phyloP scores from a whole-genome alignment of 2,113 vertebrate species.

The Lepus timidus region DNA sequence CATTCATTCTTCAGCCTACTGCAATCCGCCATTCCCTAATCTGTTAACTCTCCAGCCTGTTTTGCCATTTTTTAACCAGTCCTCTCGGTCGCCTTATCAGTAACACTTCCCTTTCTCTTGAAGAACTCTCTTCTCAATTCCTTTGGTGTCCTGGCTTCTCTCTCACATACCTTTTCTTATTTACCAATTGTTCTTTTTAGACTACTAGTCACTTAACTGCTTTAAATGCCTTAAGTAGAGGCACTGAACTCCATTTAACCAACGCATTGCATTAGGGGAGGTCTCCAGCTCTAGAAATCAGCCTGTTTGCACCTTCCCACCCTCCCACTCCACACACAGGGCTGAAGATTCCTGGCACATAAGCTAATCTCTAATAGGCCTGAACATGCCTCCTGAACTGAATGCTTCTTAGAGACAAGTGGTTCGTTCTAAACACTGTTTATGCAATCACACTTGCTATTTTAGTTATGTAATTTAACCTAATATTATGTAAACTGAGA shows the following conservation, averaged over 20 bases:
- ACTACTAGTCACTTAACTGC: neutral
- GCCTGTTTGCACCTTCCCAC: neutral
- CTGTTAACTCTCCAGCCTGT: neutral
- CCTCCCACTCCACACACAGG: neutral
- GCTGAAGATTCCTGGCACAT: neutral
- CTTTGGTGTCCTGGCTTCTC: neutral
- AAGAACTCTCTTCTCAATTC: neutral
- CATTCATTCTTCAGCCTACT: neutral
- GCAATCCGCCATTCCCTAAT: neutral
- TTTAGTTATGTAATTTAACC: slow-evolving; percentile 37
- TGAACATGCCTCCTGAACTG: neutral
- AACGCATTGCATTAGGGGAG: neutral
- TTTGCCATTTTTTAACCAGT: neutral
- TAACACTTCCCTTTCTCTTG: neutral
- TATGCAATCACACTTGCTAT: neutral
- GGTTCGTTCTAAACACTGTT: neutral
- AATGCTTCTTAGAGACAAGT: neutral
- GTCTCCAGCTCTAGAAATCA: neutral
- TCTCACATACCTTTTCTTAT: neutral
- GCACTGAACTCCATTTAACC: neutral
- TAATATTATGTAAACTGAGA: slow-evolving; percentile 34
- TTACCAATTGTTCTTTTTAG: neutral
- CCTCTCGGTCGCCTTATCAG: neutral
- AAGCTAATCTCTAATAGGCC: neutral
- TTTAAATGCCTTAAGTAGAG: neutral